phyloP scores from a whole-genome alignment of 2,888 invertebrate genomes.

The Agriopis leucophaearia region DNA sequence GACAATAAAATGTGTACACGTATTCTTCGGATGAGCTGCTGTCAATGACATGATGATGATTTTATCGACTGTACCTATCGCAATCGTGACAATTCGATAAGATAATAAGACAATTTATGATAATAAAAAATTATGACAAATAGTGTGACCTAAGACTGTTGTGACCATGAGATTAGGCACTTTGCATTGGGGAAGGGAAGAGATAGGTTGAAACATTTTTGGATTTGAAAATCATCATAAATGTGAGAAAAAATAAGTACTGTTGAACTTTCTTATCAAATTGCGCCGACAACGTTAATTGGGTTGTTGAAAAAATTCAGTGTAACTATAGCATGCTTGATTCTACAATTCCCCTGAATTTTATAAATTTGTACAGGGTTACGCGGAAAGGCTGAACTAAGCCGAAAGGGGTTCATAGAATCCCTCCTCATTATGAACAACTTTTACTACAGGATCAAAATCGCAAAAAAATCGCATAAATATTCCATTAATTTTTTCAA shows the following conservation, averaged over 20 bases:
- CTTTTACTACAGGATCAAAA: too few species aligned
- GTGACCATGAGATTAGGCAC: not conserved
- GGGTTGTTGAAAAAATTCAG: too few species aligned
- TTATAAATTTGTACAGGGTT: too few species aligned
- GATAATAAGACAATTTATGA: conserved; percentile 23
- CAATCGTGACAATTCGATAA: conserved; percentile 23
- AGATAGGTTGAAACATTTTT: not conserved
- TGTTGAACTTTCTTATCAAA: not conserved
- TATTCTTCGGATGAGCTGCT: conserved; percentile 23
- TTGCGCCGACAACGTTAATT: too few species aligned
- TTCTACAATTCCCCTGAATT: too few species aligned
- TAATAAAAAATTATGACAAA: conserved; percentile 10
- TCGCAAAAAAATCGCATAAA: too few species aligned
- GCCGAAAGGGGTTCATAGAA: too few species aligned
- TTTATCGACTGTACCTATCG: conserved; percentile 10
- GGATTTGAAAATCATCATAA: not conserved
- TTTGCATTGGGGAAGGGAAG: too few species aligned
- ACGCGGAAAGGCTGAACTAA: too few species aligned
- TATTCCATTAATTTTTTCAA: too few species aligned
- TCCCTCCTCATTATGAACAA: too few species aligned
- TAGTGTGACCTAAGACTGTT: conserved; percentile 3
- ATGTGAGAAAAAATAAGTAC: not conserved
- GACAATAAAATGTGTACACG: not conserved
- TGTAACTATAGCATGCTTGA: too few species aligned
- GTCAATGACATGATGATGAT: conserved; percentile 13